These are phyloP conservation scores for Heteromormyrus szaboi DNA, from an alignment of 2,797 vertebrate species.

Conservation along the genomic window DNA sequence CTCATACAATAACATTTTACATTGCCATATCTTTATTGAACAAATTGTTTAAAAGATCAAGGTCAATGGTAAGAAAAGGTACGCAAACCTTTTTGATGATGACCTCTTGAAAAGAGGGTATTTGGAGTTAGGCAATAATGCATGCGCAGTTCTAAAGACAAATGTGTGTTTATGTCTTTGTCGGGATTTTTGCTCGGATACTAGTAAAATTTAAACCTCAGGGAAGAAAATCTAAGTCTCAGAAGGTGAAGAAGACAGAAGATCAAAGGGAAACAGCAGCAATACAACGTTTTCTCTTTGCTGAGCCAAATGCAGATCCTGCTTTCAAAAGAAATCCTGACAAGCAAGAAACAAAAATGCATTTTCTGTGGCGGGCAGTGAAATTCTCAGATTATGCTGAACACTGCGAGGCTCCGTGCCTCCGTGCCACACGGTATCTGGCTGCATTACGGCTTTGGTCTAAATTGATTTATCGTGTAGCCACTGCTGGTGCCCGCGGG, in stretches of 20 bases:
- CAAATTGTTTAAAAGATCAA: neutral
- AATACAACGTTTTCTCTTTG: neutral
- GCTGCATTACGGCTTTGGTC: constrained; percentile 17
- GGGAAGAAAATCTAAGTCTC: neutral
- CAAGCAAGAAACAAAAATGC: constrained; percentile 11
- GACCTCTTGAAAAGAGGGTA: neutral
- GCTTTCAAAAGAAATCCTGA: neutral
- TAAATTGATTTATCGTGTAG: constrained; percentile 35
- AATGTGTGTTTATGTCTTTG: neutral
- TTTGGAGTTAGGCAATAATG: neutral
- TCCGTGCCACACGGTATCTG: neutral
- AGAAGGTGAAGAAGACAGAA: neutral
- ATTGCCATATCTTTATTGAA: neutral
- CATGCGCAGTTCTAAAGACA: neutral
- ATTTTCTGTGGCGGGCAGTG: constrained; percentile 3
- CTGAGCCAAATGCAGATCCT: neutral
- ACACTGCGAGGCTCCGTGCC: neutral
- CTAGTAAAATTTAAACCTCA: neutral
- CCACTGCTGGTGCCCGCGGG: constrained; percentile 13
- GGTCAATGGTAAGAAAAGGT: neutral
- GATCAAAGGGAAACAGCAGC: neutral
- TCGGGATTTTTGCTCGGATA: neutral
- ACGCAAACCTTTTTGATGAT: neutral
- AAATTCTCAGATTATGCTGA: constrained; percentile 16
- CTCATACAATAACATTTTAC: neutral